A percentile compares a stretch with the other conserved stretches of the same genome.
Conservation (phyloP, 2,888 invertebrate species). For the Mimas tiliae region DNA sequence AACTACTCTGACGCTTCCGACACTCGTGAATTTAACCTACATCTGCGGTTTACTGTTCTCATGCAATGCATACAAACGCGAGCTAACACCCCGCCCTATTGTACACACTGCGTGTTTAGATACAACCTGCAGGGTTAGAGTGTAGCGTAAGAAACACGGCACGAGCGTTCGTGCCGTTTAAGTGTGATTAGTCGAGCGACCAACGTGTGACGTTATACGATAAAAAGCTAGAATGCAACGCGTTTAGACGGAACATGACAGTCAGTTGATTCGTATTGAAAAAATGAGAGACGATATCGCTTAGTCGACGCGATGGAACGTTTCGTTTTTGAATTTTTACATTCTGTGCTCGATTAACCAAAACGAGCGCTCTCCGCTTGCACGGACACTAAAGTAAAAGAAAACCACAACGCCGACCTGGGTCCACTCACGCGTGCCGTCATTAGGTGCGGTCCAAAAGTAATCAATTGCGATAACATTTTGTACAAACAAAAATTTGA, state of each 20-base stretch:
- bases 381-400: slow-evolving; percentile 57
- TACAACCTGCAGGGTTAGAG: too few species aligned
- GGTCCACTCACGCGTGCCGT: slow-evolving; percentile 49
- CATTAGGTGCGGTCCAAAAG: slow-evolving; percentile 55
- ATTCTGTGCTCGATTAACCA: slow-evolving; percentile 52
- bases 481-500: slow-evolving; percentile 60
- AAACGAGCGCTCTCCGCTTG: slow-evolving; percentile 53
- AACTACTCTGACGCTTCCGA: slow-evolving; percentile 53
- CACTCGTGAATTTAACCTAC: slow-evolving; percentile 68
- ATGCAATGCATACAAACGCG: slow-evolving; percentile 43
- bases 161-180: too few species aligned
- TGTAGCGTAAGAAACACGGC: too few species aligned
- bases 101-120: slow-evolving; percentile 56
- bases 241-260: too few species aligned
- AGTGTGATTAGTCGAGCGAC: too few species aligned
- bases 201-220: too few species aligned
- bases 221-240: too few species aligned
- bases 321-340: too few species aligned
- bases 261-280: too few species aligned
- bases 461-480: slow-evolving; percentile 60
- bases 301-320: too few species aligned
- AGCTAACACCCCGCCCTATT: slow-evolving; percentile 57
- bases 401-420: slow-evolving; percentile 60
- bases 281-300: too few species aligned
- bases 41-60: slow-evolving; percentile 51